phyloP scores from a whole-genome alignment of 2,888 invertebrate species.

The Villa cingulata region DNA sequence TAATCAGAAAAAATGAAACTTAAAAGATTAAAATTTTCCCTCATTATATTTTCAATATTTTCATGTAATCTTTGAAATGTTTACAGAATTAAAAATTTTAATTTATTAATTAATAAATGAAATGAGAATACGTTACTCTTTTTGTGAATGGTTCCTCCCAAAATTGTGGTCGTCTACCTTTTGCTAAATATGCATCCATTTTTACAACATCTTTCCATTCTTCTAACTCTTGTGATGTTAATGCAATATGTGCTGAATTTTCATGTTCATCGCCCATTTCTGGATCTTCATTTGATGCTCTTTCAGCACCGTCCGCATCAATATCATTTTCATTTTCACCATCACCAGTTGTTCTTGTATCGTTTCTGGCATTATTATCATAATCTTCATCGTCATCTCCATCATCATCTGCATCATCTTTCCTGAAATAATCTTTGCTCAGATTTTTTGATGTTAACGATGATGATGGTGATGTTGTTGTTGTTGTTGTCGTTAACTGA shows the following conservation, averaged over 20 bases:
- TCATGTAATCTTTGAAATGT: too few relatives aligned
- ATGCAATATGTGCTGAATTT: constrained; percentile 23
- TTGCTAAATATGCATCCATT: constrained; percentile 73
- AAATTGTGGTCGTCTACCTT: constrained; percentile 76
- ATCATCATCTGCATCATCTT: background rate
- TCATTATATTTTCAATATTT: too few relatives aligned
- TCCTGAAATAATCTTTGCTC: background rate
- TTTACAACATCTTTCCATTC: constrained; percentile 55
- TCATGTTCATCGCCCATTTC: background rate
- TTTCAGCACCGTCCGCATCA: background rate
- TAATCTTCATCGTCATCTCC: background rate
- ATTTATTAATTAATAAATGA: too few relatives aligned
- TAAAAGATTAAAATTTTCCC: too few relatives aligned
- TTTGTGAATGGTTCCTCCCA: constrained; percentile 87
- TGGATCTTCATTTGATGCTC: background rate
- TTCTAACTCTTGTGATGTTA: constrained; percentile 22
- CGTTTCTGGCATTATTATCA: background rate
- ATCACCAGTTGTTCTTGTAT: background rate
- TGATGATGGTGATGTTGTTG: background rate
- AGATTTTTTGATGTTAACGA: background rate
- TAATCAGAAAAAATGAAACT: background rate
- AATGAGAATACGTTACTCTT: constrained; percentile 40
- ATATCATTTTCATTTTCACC: background rate
- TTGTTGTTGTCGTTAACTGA: background rate
- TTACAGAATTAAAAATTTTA: too few relatives aligned